These are phyloP conservation scores for Fulica atra DNA, from an alignment of 2,113 vertebrate genomes.

Conservation along the genomic window DNA sequence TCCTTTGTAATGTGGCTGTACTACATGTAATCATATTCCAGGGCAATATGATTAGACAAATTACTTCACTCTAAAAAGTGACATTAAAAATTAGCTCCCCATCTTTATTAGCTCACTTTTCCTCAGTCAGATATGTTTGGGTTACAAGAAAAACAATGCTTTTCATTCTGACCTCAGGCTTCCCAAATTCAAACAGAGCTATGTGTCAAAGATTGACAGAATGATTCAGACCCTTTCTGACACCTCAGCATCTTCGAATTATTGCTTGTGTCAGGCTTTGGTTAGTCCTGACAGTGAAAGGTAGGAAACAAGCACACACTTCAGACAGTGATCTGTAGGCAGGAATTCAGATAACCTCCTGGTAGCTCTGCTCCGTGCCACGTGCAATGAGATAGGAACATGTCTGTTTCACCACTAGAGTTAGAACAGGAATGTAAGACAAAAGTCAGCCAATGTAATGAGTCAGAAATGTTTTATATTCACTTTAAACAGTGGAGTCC, in stretches of 20 bases:
- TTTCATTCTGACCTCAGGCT: constrained; percentile 10
- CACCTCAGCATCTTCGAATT: not conserved
- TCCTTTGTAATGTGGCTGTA: not conserved
- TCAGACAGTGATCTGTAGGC: not conserved
- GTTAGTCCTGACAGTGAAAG: not conserved
- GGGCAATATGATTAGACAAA: constrained; percentile 4
- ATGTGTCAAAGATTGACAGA: not conserved
- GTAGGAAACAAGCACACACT: not conserved
- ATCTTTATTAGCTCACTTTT: constrained; percentile 33
- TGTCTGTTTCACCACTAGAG: not conserved
- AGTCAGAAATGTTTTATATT: not conserved
- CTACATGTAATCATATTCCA: not conserved
- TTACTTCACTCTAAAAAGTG: not conserved
- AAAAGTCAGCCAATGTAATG: not conserved
- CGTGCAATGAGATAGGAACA: not conserved
- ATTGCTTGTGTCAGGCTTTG: not conserved
- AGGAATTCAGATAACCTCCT: not conserved
- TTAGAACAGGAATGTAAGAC: not conserved
- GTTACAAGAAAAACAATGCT: not conserved
- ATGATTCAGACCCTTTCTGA: constrained; percentile 7
- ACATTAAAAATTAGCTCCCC: not conserved
- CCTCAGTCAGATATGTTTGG: not conserved
- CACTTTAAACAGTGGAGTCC: not conserved
- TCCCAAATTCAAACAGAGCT: constrained; percentile 1
- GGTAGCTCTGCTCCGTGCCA: not conserved